Base-by-base conservation (phyloP, 2,797 vertebrate species). In the Potorous gilbertii region DNA sequence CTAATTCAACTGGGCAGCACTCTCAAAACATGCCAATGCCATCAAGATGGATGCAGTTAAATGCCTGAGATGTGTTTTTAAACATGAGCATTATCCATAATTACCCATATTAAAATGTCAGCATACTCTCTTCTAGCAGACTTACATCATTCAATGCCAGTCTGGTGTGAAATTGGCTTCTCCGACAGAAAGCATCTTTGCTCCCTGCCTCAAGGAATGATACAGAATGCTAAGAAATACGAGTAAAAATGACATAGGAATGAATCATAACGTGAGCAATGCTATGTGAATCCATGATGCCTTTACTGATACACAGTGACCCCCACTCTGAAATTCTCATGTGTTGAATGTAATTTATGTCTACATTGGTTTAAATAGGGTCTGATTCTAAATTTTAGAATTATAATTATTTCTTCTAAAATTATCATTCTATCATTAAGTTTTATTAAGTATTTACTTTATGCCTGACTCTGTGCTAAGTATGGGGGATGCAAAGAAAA, bases 51-150 rank as follows among this genome's bases (percentile, higher is more conserved):
- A 96, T 90, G 96, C 16, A 87, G 13, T 55, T 92, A 97, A 96
- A 90, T 62, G 93, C 74, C 93, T 97, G 87, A 74, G 56, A 95
- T 96, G 95, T 95, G 46, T 29, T 94, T 91, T 92, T 93, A 96
- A 96, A 96, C 0, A 14, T 18, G 8, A 92, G 54, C 96, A 91
- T 94, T 93, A 93, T 87, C 34, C 59, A 46, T 95, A 97, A 95
- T 95, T 91, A 96, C 55, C 96, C 29, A 94, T 96, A 97, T 97
- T 89, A 95, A 95, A 97, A 54, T 89, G 54, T 56, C 90, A 94
- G 13, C 29, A 96, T 94, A 62, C 0, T 87, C 95, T 89, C 95
- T 95, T 13, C 24, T 96, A 94, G 95, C 2, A 91, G 91, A 74
- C 27, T 90, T 21, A n/a, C 92, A 56, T 56, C 93, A 54, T 59